Evolutionary conservation across 1,140 invertebrate genomes (phyloP).

Genomic region (Ips nitidus): DNA sequence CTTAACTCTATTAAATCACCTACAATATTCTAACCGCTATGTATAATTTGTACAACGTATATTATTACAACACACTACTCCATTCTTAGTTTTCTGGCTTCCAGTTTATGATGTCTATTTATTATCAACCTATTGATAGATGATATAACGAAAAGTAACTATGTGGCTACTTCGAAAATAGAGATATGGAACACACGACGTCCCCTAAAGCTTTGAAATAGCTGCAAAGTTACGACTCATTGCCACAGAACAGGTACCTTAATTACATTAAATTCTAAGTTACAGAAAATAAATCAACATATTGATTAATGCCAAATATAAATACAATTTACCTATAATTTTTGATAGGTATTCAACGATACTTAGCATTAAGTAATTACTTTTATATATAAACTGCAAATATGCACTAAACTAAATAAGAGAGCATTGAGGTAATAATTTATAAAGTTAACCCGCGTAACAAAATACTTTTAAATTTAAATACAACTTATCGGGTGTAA

Average conservation of each 20-base stretch:
- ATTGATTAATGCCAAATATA: too few species aligned
- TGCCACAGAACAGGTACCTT: constrained; percentile 1
- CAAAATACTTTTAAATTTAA: too few species aligned
- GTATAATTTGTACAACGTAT: background rate
- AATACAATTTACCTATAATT: background rate
- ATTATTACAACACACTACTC: background rate
- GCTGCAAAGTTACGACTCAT: background rate
- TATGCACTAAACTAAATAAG: background rate
- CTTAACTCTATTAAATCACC: background rate
- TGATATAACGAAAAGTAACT: background rate
- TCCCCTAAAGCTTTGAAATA: background rate
- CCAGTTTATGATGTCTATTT: background rate
- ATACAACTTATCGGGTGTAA: too few species aligned
- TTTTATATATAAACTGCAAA: background rate
- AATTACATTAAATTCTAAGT: background rate
- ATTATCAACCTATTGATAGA: background rate
- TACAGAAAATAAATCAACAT: background rate
- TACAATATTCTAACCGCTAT: background rate
- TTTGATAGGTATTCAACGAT: background rate
- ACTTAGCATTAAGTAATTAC: background rate
- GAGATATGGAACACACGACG: background rate
- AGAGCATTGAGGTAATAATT: constrained; percentile 6
- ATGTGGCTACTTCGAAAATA: background rate
- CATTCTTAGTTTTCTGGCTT: background rate
- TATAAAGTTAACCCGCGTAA: background rate